Conservation (phyloP, 2,113 vertebrate genomes). For the Caloenas nicobarica region DNA sequence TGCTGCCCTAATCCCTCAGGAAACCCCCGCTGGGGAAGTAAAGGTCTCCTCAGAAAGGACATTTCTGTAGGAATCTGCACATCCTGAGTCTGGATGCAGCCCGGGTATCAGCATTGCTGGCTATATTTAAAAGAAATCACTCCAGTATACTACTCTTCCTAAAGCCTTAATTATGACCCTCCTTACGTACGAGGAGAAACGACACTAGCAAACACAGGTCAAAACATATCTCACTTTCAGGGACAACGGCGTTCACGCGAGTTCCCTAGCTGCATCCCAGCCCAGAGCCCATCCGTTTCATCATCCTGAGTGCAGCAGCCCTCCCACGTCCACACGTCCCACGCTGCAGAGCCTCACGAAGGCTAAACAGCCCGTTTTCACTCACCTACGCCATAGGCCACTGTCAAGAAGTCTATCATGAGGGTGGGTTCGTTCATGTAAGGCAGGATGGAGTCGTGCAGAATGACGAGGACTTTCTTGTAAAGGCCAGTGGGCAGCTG, state of each 20-base stretch:
- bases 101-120: not conserved
- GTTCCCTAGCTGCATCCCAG: not conserved
- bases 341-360: not conserved
- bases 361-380: not conserved
- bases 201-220: not conserved
- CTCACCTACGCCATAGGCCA: constrained; percentile 91
- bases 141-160: not conserved
- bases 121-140: not conserved
- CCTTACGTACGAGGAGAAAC: not conserved
- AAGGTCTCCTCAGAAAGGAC: not conserved
- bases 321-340: too few relatives aligned
- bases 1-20: not conserved
- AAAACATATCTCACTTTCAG: not conserved
- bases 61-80: not conserved
- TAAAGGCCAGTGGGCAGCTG: constrained; percentile 88
- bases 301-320: not conserved
- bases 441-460: constrained; percentile 90
- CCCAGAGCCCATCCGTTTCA: not conserved
- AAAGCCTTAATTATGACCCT: not conserved
- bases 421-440: constrained; percentile 90
- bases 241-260: not conserved
- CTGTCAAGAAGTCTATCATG: constrained; percentile 94
- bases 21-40: not conserved
- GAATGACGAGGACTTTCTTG: constrained; percentile 89
- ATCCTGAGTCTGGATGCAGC: not conserved